These are phyloP conservation scores for Echinometra lucunter DNA, from an alignment of 53 echinoderm and acorn worm genomes.

Conservation along the genomic window DNA sequence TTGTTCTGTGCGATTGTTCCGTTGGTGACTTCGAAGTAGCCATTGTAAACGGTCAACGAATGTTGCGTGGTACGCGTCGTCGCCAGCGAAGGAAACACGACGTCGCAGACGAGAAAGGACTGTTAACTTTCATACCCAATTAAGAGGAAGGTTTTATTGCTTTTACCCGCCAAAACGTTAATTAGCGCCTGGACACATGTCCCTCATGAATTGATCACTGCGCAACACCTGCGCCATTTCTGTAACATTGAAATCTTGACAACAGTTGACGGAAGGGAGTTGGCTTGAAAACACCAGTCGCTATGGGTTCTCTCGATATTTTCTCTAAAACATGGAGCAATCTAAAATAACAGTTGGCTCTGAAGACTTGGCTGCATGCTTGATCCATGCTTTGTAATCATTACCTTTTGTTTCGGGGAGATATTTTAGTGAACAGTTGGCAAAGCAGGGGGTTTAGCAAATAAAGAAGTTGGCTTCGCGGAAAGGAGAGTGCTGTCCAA, in stretches of 20 bases:
- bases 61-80: background rate
- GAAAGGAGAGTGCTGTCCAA: background rate
- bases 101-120: background rate
- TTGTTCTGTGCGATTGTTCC: too few species aligned
- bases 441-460: background rate
- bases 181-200: conserved; percentile 11
- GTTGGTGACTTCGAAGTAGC: too few species aligned
- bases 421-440: conserved; percentile 44
- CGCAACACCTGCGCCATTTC: background rate
- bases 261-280: conserved; percentile 11
- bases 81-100: background rate
- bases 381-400: background rate
- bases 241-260: background rate
- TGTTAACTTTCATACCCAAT: background rate
- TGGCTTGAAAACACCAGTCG: conserved; percentile 18
- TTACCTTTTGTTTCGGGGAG: conserved; percentile 30
- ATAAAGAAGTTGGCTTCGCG: background rate
- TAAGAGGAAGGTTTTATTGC: background rate
- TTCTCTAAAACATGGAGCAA: background rate
- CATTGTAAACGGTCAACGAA: background rate
- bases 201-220: background rate
- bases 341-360: conserved; percentile 28
- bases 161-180: conserved; percentile 19
- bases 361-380: background rate
- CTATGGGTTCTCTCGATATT: background rate